Percentiles rank a stretch among this genome's conserved stretches.
Conservation (phyloP, 2,888 invertebrate genomes). For the Parapristionchus giblindavisi region DNA sequence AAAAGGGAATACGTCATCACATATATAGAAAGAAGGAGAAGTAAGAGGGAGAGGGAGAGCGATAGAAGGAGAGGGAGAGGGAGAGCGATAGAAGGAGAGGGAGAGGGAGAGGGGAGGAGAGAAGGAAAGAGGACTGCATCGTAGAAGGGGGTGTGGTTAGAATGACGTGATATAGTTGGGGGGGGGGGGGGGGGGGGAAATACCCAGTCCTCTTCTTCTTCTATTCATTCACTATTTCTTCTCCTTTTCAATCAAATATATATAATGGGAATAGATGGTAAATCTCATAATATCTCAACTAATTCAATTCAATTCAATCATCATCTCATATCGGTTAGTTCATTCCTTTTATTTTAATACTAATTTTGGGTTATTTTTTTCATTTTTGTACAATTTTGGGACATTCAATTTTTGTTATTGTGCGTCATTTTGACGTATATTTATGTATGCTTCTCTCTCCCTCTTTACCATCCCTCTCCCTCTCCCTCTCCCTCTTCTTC, state of each 20-base stretch:
- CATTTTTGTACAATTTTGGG: too few species aligned
- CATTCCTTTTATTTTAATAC: too few species aligned
- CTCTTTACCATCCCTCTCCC: background rate
- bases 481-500: conserved; percentile 93
- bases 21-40: background rate
- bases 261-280: too few species aligned
- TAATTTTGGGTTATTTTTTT: too few species aligned
- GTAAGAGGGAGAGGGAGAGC: background rate
- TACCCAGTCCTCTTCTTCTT: conserved; percentile 14
- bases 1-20: background rate
- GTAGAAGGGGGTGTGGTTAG: background rate
- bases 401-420: background rate
- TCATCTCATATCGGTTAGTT: too few species aligned
- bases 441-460: background rate
- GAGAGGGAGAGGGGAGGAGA: conserved; percentile 7
- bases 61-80: background rate
- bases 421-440: background rate
- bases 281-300: too few species aligned
- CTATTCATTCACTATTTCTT: background rate
- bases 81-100: too few species aligned
- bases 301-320: too few species aligned
- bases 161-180: conserved; percentile 13
- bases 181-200: background rate
- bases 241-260: background rate
- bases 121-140: background rate